phyloP scores from a whole-genome alignment of 2,797 vertebrate genomes.

The Remorina albescens region DNA sequence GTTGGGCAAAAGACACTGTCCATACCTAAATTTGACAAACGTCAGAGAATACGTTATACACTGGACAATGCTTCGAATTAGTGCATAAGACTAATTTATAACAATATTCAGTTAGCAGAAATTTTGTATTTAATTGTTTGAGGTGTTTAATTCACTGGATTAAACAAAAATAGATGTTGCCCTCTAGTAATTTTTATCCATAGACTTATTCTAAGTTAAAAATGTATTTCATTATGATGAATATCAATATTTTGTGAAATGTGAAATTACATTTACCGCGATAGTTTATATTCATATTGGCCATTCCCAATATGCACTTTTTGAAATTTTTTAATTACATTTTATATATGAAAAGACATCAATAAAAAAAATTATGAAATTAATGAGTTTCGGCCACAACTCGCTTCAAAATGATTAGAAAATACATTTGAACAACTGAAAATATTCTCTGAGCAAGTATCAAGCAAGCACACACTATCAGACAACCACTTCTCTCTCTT shows the following conservation, averaged over 20 bases:
- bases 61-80: not conserved
- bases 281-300: not conserved
- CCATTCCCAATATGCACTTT: not conserved
- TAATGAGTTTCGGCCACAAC: not conserved
- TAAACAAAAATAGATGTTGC: constrained; percentile 4
- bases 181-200: not conserved
- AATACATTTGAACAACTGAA: not conserved
- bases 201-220: not conserved
- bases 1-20: constrained; percentile 2
- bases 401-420: not conserved
- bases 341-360: not conserved
- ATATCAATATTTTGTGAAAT: not conserved
- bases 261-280: not conserved
- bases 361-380: not conserved
- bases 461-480: not conserved
- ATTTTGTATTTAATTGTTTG: not conserved
- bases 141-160: not conserved
- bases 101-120: not conserved
- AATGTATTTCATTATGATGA: not conserved
- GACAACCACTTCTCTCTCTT: constrained; percentile 14
- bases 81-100: not conserved
- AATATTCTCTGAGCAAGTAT: constrained; percentile 4
- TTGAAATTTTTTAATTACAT: not conserved
- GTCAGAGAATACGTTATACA: not conserved
- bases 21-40: not conserved